Percentiles rank a stretch among this genome's conserved stretches.
Conservation (phyloP, 1,140 invertebrate genomes). For the Temnothorax longispinosus region DNA sequence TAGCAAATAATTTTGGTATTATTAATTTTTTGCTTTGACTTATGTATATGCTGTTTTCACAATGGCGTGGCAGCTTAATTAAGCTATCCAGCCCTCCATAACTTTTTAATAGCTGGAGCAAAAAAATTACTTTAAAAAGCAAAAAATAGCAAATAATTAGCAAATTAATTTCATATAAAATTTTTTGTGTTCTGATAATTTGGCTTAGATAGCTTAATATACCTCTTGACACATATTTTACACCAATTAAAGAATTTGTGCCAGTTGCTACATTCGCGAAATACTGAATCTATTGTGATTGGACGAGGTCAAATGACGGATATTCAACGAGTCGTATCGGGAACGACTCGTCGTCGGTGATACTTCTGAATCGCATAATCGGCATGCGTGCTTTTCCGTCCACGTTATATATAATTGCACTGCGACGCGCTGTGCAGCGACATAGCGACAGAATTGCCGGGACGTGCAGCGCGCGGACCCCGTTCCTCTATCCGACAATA, state of each 20-base stretch:
- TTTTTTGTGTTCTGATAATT: too few species aligned
- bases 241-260: not conserved
- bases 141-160: too few species aligned
- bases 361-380: constrained; percentile 31
- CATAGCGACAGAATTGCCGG: constrained; percentile 32
- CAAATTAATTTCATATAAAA: too few species aligned
- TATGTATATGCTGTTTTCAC: too few species aligned
- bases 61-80: too few species aligned
- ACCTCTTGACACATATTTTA: not conserved
- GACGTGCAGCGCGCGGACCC: constrained; percentile 31
- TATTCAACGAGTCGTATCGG: not conserved
- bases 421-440: constrained; percentile 19
- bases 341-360: not conserved
- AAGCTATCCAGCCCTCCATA: too few species aligned
- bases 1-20: too few species aligned
- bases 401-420: constrained; percentile 45
- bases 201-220: too few species aligned
- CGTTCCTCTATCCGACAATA: constrained; percentile 44
- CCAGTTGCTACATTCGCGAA: not conserved
- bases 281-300: not conserved
- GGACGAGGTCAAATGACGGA: not conserved
- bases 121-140: too few species aligned
- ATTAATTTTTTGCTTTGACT: too few species aligned
- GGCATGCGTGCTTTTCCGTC: constrained; percentile 17
- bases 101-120: too few species aligned